These are phyloP conservation scores for Lepidurus couesii DNA, from an alignment of 1,140 invertebrate species.

Conservation along the genomic window DNA sequence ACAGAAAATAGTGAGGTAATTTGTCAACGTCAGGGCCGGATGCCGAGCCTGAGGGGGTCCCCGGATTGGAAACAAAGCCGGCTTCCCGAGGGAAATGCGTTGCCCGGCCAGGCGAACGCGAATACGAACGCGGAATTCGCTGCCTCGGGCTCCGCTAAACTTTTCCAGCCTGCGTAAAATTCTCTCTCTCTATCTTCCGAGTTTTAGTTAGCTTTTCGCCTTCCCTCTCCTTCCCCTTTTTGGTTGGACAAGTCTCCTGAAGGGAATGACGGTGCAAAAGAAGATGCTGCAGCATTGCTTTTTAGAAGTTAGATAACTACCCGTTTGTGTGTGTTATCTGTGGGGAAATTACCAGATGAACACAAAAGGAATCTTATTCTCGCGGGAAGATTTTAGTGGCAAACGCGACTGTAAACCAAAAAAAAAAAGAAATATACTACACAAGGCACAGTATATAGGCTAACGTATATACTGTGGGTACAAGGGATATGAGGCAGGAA, in stretches of 20 bases:
- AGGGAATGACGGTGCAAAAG: background rate
- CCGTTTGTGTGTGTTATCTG: background rate
- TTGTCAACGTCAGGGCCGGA: constrained; percentile 37
- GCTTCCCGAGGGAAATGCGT: constrained; percentile 31
- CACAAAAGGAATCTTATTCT: background rate
- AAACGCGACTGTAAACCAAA: background rate
- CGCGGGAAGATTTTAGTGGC: background rate
- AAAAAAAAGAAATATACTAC: too few relatives aligned
- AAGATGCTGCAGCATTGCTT: background rate
- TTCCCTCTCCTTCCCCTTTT: background rate
- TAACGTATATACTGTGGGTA: too few relatives aligned
- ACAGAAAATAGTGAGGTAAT: constrained; percentile 34
- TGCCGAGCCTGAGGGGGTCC: constrained; percentile 33
- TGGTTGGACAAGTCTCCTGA: background rate
- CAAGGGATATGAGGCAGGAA: background rate
- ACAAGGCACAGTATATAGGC: too few relatives aligned
- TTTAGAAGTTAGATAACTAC: background rate
- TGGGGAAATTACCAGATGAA: background rate
- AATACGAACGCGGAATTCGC: constrained; percentile 20
- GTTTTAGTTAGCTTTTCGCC: constrained; percentile 1
- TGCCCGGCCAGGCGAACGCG: constrained; percentile 28
- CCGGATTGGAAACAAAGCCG: constrained; percentile 36
- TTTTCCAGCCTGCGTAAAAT: constrained; percentile 12
- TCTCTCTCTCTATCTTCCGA: background rate
- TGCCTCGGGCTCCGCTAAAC: background rate